Evolutionary conservation across 2,113 vertebrate species (phyloP).

Genomic region (Talpa occidentalis): DNA sequence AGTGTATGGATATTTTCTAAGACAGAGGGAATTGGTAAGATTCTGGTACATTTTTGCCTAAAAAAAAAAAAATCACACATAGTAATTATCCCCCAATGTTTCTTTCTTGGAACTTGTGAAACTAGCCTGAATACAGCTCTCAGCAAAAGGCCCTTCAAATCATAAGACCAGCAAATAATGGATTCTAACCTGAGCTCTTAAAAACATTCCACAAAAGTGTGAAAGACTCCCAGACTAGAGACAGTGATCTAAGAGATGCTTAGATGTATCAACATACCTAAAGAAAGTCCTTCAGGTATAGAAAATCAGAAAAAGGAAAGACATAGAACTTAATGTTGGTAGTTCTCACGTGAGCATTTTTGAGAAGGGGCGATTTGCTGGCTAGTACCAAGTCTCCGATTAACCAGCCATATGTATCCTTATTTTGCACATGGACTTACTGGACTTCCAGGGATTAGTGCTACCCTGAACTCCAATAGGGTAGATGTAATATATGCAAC

Average conservation of each 20-base stretch:
- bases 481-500: too few species aligned
- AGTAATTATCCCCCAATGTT: neutral
- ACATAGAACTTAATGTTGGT: neutral
- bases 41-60: neutral
- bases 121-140: neutral
- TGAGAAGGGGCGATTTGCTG: too few species aligned
- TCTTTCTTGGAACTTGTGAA: neutral
- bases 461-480: neutral
- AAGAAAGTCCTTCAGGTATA: too few species aligned
- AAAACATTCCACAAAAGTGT: neutral
- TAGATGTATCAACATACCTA: too few species aligned
- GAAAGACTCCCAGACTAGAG: neutral
- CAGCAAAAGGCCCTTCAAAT: neutral
- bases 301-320: neutral
- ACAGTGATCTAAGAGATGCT: neutral
- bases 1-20: neutral
- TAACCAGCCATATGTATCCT: neutral
- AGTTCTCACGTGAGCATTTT: neutral
- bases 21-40: neutral
- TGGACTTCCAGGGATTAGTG: neutral
- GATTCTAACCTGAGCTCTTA: neutral
- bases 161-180: neutral
- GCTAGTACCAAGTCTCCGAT: neutral
- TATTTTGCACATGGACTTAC: neutral
- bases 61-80: neutral